These are phyloP conservation scores for Tethya wilhelma DNA, from an alignment of 37 sponge, comb jelly and placozoan species.

Conservation along the genomic window DNA sequence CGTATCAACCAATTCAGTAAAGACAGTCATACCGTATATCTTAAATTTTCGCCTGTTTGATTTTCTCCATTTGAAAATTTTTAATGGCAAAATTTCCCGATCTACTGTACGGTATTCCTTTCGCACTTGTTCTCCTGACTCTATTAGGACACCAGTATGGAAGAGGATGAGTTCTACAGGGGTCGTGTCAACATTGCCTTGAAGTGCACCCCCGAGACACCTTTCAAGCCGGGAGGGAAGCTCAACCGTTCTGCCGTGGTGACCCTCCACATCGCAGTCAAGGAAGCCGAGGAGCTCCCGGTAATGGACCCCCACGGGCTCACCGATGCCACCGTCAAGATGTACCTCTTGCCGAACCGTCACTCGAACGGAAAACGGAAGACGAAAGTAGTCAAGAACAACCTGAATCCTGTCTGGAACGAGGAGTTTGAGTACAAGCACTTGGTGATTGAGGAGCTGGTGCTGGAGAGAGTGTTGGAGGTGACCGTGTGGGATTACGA, in stretches of 20 bases:
- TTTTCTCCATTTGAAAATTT: too few relatives aligned
- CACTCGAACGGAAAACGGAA: constrained; percentile 45
- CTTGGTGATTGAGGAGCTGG: constrained; percentile 46
- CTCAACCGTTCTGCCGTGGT: not conserved
- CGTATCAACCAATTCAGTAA: too few relatives aligned
- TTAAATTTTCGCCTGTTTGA: too few relatives aligned
- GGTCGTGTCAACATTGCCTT: not conserved
- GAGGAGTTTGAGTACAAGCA: constrained; percentile 50
- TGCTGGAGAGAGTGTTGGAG: constrained; percentile 50
- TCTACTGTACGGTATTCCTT: too few relatives aligned
- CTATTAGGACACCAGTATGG: too few relatives aligned
- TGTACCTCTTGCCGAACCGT: constrained; percentile 64
- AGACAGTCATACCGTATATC: too few relatives aligned
- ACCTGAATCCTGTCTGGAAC: constrained; percentile 66
- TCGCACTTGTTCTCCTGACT: too few relatives aligned
- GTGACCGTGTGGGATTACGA: constrained; percentile 71
- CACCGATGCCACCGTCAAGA: constrained; percentile 41
- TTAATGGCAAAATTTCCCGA: too few relatives aligned
- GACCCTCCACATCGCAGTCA: constrained; percentile 29
- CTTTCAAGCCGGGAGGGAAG: not conserved
- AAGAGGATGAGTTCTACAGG: not conserved
- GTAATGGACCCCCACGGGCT: constrained; percentile 1
- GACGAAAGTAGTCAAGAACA: constrained; percentile 52
- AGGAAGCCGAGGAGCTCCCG: constrained; percentile 46
- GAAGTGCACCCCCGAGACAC: not conserved